Base-by-base conservation (phyloP, 2,888 invertebrate genomes). In the Macrosiphum euphorbiae region DNA sequence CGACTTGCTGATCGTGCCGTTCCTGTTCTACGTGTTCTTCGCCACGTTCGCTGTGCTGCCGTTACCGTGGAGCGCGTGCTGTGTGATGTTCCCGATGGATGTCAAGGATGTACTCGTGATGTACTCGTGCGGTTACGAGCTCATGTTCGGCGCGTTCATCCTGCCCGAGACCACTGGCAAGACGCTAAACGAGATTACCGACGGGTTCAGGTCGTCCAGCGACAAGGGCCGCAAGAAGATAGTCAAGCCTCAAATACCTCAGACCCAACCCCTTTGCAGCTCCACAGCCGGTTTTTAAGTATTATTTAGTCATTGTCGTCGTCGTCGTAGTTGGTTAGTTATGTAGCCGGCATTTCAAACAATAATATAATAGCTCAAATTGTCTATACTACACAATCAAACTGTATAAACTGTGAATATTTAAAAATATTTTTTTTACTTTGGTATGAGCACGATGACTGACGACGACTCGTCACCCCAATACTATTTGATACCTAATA, bases 41-140 rank as follows among this genome's bases (percentile, higher is more conserved):
- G 90, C 94, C n/a, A 94, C 90, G 90, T 90, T 94, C 41, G 94
- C 92, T 41, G 94, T 94, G 88, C 58, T 94, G 11, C 94, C 94
- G 52, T 50, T 94, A 28, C 94, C 92, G 88, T 94, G 86, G 87
- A 92, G 92, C 52, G 78, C 89, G 58, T 90, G 94, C 44, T 92
- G 94, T 28, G 94, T 94, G 67, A 78, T 94, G n/a, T 94, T 94
- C 92, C 94, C 94, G 26, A 92, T 94, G 94, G 85, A 90, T 28
- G 92, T 94, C 50, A 89, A 94, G 84, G 94, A 94, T 94, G 92
- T 90, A 92, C 84, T 91, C 67, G 44, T 93, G 24, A 85, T 92
- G 35, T 88, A 94, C 87, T 90, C 94, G 35, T 85, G 89, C 35
- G 92, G 92, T 20, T 94, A 94, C 87, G 90, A 90, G 52, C 90